Percentiles rank a stretch among this genome's conserved stretches.
Evolutionary conservation across 2,888 invertebrate genomes (phyloP).

Genomic region (Chymomyza caudatula): DNA sequence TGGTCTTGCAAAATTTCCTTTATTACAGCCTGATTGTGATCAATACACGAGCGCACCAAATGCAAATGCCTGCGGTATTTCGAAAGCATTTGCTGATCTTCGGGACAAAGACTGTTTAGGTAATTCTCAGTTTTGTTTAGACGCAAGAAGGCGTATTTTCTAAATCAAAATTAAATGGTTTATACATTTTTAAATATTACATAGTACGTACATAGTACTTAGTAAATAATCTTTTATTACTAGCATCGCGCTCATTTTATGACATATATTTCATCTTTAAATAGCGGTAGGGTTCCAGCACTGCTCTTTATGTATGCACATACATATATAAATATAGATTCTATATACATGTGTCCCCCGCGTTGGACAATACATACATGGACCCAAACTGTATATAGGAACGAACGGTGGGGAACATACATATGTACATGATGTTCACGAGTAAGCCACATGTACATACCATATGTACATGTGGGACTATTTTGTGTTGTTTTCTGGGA

Average conservation of each 20-base stretch:
- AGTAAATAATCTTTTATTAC: background rate
- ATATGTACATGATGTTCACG: no score
- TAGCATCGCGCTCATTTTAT: background rate
- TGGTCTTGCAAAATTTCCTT: slow-evolving; percentile 80
- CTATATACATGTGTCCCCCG: no score
- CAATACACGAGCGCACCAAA: slow-evolving; percentile 87
- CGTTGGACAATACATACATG: no score
- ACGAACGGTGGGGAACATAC: no score
- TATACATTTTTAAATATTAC: background rate
- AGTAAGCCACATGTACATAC: no score
- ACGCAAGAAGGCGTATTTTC: slow-evolving; percentile 86
- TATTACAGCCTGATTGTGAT: slow-evolving; percentile 80
- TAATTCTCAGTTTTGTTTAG: slow-evolving; percentile 88
- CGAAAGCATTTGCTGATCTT: slow-evolving; percentile 86
- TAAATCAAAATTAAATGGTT: slow-evolving; percentile 75
- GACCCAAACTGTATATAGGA: no score
- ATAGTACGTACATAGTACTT: background rate
- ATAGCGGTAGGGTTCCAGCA: background rate
- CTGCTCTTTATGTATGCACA: background rate
- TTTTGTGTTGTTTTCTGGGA: background rate
- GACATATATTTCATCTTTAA: background rate
- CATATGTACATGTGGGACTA: no score
- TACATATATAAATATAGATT: no score
- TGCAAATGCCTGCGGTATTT: slow-evolving; percentile 88
- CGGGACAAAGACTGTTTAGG: slow-evolving; percentile 84